Percentiles rank a stretch among this genome's conserved stretches.
Conservation (phyloP, 2,888 invertebrate genomes). For the Lomographa bimaculata region DNA sequence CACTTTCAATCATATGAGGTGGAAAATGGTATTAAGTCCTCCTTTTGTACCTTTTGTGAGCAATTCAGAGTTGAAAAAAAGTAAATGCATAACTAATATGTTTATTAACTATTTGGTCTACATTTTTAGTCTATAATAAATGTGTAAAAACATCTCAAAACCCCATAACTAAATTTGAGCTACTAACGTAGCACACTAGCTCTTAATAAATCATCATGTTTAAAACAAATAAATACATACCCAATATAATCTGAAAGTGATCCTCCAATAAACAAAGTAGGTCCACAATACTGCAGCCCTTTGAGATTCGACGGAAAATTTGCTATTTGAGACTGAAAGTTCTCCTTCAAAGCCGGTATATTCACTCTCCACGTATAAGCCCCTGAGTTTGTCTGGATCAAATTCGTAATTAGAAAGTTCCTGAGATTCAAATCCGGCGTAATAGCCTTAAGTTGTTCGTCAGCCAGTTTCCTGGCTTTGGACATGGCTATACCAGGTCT, state of each 20-base stretch:
- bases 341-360: constrained; percentile 87
- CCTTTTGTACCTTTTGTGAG: too few relatives aligned
- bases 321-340: constrained; percentile 85
- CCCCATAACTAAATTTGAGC: too few relatives aligned
- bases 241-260: constrained; percentile 91
- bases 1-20: too few relatives aligned
- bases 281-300: constrained; percentile 84
- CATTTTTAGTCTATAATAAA: too few relatives aligned
- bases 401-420: constrained; percentile 93
- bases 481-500: constrained; percentile 86
- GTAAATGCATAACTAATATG: too few relatives aligned
- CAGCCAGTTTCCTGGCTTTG: constrained; percentile 86
- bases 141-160: too few relatives aligned
- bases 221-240: too few relatives aligned
- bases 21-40: too few relatives aligned
- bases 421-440: constrained; percentile 84
- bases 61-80: too few relatives aligned
- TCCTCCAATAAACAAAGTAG: constrained; percentile 93
- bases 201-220: too few relatives aligned
- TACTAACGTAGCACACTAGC: too few relatives aligned
- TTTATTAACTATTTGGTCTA: too few relatives aligned
- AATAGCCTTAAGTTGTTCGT: constrained; percentile 84
- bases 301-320: constrained; percentile 84
- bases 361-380: constrained; percentile 92
- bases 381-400: constrained; percentile 86